Evolutionary conservation across 2,888 invertebrate genomes (phyloP), one percentile per base, ranked within the genome.

Genomic region (Megaustenia siamemsis): DNA sequence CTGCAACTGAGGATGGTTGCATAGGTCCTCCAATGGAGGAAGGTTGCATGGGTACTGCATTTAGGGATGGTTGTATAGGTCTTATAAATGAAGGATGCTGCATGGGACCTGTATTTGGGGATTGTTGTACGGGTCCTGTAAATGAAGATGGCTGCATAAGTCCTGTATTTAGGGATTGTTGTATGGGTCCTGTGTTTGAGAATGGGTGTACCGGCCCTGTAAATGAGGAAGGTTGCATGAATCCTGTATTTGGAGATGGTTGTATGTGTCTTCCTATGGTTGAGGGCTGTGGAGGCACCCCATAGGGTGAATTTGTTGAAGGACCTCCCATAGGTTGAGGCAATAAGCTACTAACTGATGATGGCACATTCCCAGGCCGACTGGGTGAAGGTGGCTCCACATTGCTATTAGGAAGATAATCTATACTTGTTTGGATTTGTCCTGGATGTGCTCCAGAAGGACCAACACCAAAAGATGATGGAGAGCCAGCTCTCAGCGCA

Each of bases 311-410:
- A n/a, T 60, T 24, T 32, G 10, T 32, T 28, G 15, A 2, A 32
- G 32, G 4, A 18, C 63, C 32, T 32, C 63, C 63, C 8, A 32
- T 12, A 28, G 63, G 2, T 8, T 32, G 35, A 32, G 63, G 32
- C 32, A 84, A 77, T 24, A 73, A 63, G 2, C 32, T 28, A 32
- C 63, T 18, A 28, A 32, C 10, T 60, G n/a, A 63, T 63, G 69
- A 40, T 28, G 69, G 21, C 24, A 38, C 40, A 40, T 4, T 24
- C 40, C 69, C 82, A 45, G 82, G 83, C 73, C 71, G 68, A 32
- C 73, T 76, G n/a, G 85, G 77, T 53, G 88, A 84, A n/a, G 86
- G 82, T 24, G 83, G 71, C 66, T 77, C 86, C 85, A 86, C 86
- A 56, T 28, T 63, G 8, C 85, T 85, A 71, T 35, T 82, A 21